Evolutionary conservation across 2,797 vertebrate species (phyloP).

Genomic region (Lithobates sylvaticus): DNA sequence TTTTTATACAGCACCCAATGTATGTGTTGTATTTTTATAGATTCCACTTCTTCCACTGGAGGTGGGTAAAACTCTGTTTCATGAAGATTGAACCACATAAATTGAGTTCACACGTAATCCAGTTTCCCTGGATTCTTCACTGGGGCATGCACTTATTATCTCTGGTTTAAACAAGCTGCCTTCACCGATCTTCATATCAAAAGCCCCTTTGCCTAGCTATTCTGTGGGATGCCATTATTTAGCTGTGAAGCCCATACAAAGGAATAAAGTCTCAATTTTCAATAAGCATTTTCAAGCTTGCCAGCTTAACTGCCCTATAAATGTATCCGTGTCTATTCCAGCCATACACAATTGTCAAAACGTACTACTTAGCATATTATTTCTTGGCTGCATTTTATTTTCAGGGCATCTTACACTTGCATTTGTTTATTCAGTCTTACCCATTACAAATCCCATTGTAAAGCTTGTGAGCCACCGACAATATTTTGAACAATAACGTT

Average conservation of each 20-base stretch:
- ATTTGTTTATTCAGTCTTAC: background rate
- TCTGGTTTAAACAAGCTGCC: constrained; percentile 30
- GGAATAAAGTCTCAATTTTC: constrained; percentile 62
- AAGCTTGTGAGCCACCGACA: no score
- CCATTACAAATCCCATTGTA: no score
- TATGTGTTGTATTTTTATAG: background rate
- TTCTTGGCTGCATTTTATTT: background rate
- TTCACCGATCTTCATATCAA: constrained; percentile 50
- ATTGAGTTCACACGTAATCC: background rate
- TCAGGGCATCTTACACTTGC: background rate
- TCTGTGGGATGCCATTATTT: constrained; percentile 33
- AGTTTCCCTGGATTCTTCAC: constrained; percentile 22
- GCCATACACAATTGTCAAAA: background rate
- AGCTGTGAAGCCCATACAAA: constrained; percentile 43
- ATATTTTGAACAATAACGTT: background rate
- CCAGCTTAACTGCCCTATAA: constrained; percentile 15
- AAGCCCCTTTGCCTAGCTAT: constrained; percentile 37
- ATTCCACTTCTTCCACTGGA: no score
- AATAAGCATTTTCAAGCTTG: constrained; percentile 15
- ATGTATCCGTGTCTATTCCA: background rate
- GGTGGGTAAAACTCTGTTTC: background rate
- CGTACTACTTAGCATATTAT: background rate
- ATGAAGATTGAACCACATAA: background rate
- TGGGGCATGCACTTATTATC: constrained; percentile 13
- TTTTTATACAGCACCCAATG: background rate